Percentiles rank a stretch among this genome's conserved stretches.
phyloP scores from a whole-genome alignment of 2,888 invertebrate species.

The Andrena marginata region DNA sequence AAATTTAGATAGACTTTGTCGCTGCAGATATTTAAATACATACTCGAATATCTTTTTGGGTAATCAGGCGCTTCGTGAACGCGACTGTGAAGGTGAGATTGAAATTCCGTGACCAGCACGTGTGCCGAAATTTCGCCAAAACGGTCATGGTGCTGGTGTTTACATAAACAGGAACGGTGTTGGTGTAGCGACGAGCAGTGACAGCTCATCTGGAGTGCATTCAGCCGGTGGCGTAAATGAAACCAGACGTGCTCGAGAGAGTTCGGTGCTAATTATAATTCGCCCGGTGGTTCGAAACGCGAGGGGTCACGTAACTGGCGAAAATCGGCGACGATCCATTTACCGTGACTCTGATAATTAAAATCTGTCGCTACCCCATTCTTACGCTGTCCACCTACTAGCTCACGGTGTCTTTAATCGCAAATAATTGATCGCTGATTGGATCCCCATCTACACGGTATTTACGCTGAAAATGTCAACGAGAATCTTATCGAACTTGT shows the following conservation, averaged over 20 bases:
- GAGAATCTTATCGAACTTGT: neutral
- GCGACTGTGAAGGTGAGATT: neutral
- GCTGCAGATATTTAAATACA: neutral
- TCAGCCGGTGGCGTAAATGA: conserved; percentile 40
- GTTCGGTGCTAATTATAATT: conserved; percentile 60
- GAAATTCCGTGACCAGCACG: neutral
- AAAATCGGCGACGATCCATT: conserved; percentile 31
- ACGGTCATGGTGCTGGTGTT: conserved; percentile 24
- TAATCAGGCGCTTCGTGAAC: too few species aligned
- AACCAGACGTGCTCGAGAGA: conserved; percentile 47
- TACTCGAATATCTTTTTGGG: too few species aligned
- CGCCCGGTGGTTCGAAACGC: conserved; percentile 23
- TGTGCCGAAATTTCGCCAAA: neutral
- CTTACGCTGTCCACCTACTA: neutral
- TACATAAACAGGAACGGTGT: conserved; percentile 22
- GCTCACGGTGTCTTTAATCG: neutral
- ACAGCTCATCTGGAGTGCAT: conserved; percentile 57
- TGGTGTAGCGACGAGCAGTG: conserved; percentile 13
- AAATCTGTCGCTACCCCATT: conserved; percentile 4
- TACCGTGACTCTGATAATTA: conserved; percentile 44
- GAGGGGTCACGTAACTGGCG: conserved; percentile 44
- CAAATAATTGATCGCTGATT: conserved; percentile 34
- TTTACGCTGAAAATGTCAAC: conserved; percentile 17
- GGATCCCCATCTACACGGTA: conserved; percentile 7
- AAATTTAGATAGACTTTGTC: neutral